Evolutionary conservation across 2,888 invertebrate genomes (phyloP).

Genomic region (Coenonympha glycerion): DNA sequence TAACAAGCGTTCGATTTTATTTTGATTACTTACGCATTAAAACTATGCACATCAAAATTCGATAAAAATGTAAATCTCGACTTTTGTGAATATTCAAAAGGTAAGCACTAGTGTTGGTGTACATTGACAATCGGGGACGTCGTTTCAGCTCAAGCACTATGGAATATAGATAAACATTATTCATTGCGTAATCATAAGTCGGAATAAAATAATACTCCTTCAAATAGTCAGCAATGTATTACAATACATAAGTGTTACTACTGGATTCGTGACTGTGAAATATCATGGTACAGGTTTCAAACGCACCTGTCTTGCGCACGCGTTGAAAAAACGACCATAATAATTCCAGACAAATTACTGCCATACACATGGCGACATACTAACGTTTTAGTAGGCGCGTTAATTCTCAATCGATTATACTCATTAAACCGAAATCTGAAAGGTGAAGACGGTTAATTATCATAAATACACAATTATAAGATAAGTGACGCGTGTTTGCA

Average conservation of each 20-base stretch:
- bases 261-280: neutral
- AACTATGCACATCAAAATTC: slow-evolving; percentile 9
- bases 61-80: slow-evolving; percentile 19
- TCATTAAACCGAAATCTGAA: slow-evolving; percentile 24
- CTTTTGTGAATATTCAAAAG: slow-evolving; percentile 21
- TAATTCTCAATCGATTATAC: slow-evolving; percentile 32
- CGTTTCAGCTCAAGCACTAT: neutral
- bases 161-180: neutral
- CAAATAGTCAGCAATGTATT: slow-evolving; percentile 12
- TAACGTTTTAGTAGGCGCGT: slow-evolving; percentile 28
- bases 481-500: slow-evolving; percentile 20
- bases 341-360: slow-evolving; percentile 43
- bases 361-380: slow-evolving; percentile 22
- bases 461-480: slow-evolving; percentile 23
- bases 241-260: neutral
- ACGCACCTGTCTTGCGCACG: slow-evolving; percentile 33
- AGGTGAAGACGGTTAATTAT: slow-evolving; percentile 23
- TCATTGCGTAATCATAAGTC: neutral
- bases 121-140: neutral
- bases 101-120: slow-evolving; percentile 4
- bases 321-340: slow-evolving; percentile 43
- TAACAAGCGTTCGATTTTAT: slow-evolving; percentile 14
- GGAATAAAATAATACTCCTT: neutral
- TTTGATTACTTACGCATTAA: neutral
- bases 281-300: slow-evolving; percentile 4